phyloP scores from a whole-genome alignment of 2,113 vertebrate species.

The Gasterosteus aculeatus region DNA sequence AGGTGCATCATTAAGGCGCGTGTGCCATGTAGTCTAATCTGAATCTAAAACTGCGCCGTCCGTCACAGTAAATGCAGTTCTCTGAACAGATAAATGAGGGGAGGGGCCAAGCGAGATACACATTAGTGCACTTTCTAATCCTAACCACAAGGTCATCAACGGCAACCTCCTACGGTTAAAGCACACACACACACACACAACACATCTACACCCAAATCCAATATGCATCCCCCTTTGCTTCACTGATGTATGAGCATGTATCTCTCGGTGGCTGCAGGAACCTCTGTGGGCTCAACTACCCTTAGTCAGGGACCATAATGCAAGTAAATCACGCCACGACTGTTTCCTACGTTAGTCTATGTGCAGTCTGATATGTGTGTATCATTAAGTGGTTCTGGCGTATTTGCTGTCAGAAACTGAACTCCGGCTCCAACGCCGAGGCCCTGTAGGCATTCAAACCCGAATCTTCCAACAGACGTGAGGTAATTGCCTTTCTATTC shows the following conservation, averaged over 20 bases:
- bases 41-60: constrained; percentile 39
- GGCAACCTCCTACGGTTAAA: constrained; percentile 73
- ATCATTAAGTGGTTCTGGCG: constrained; percentile 50
- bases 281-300: constrained; percentile 9
- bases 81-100: constrained; percentile 62
- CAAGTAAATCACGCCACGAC: constrained; percentile 20
- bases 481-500: constrained; percentile 83
- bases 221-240: constrained; percentile 59
- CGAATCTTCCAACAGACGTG: constrained; percentile 58
- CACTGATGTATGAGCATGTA: constrained; percentile 20
- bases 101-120: constrained; percentile 38
- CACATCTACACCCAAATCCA: constrained; percentile 51
- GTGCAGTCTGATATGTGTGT: constrained; percentile 35
- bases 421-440: constrained; percentile 45
- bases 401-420: constrained; percentile 42
- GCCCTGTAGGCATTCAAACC: constrained; percentile 60
- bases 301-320: constrained; percentile 10
- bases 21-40: constrained; percentile 47
- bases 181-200: constrained; percentile 63
- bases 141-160: constrained; percentile 52
- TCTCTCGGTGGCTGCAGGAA: constrained; percentile 26
- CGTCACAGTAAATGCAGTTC: constrained; percentile 42
- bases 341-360: constrained; percentile 26
- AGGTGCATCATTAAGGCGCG: constrained; percentile 60
- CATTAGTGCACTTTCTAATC: constrained; percentile 53